These are phyloP conservation scores for Nyctibius bracteatus DNA, from an alignment of 2,113 vertebrate genomes.

Conservation along the genomic window DNA sequence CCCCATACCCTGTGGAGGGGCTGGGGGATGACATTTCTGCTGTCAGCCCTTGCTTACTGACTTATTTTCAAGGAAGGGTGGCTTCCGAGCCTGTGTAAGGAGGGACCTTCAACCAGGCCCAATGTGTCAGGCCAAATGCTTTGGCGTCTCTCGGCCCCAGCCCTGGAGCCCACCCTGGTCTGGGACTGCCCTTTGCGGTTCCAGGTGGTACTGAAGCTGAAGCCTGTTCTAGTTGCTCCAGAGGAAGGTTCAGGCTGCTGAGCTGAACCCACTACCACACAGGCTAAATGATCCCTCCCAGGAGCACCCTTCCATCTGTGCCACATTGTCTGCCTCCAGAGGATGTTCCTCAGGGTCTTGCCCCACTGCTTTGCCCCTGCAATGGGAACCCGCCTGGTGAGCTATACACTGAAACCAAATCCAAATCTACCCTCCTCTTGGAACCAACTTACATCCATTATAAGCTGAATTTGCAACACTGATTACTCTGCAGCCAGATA, in stretches of 20 bases:
- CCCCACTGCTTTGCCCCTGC: neutral
- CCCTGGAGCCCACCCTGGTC: neutral
- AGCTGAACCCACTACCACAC: neutral
- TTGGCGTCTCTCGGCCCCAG: neutral
- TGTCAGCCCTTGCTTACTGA: neutral
- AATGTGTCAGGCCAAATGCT: rapidly evolving
- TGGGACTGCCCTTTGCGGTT: neutral
- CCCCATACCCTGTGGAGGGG: rapidly evolving
- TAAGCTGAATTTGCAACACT: neutral
- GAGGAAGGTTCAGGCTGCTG: neutral
- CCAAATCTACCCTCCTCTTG: neutral
- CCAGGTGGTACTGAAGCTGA: rapidly evolving
- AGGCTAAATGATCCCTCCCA: rapidly evolving
- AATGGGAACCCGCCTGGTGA: neutral
- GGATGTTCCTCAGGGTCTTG: neutral
- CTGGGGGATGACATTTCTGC: neutral
- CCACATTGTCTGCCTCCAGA: rapidly evolving
- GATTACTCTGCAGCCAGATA: neutral
- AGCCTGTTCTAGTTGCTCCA: neutral
- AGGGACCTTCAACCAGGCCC: neutral
- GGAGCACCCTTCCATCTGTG: neutral
- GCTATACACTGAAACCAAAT: neutral
- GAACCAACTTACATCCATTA: neutral
- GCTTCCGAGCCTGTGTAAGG: neutral
- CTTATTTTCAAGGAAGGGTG: neutral